phyloP scores from a whole-genome alignment of 1,140 invertebrate genomes.

The Mamestra configurata region DNA sequence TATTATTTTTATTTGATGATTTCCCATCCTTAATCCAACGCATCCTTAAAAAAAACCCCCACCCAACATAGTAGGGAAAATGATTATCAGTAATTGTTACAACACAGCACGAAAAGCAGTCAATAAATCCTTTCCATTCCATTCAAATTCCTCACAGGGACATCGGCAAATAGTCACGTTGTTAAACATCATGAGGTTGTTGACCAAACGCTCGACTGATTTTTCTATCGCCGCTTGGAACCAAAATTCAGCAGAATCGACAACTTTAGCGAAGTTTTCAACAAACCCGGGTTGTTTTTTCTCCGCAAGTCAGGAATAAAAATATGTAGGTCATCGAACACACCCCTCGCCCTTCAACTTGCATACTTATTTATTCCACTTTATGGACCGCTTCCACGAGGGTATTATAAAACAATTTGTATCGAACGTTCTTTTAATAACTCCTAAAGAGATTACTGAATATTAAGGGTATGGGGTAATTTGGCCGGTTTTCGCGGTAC shows the following conservation, averaged over 20 bases:
- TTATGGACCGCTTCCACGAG: conserved; percentile 18
- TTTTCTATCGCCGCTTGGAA: background rate
- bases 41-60: too few species aligned
- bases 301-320: conserved; percentile 1
- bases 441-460: conserved; percentile 38
- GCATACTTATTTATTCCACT: conserved; percentile 5
- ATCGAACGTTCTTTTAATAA: conserved; percentile 45
- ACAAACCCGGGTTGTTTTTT: conserved; percentile 7
- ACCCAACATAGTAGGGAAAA: too few species aligned
- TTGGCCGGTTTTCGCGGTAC: conserved; percentile 23
- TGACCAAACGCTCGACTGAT: background rate
- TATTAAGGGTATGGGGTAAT: conserved; percentile 16
- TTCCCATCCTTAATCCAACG: too few species aligned
- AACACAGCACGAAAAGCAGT: too few species aligned
- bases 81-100: too few species aligned
- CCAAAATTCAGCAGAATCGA: background rate
- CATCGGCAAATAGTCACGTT: too few species aligned
- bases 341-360: conserved; percentile 7
- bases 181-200: too few species aligned
- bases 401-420: conserved; percentile 49
- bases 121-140: too few species aligned
- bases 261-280: background rate
- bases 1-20: too few species aligned
- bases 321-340: conserved; percentile 36
- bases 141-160: too few species aligned